These are phyloP conservation scores for Antennarius maculatus DNA, from an alignment of 2,797 vertebrate species.

Conservation along the genomic window DNA sequence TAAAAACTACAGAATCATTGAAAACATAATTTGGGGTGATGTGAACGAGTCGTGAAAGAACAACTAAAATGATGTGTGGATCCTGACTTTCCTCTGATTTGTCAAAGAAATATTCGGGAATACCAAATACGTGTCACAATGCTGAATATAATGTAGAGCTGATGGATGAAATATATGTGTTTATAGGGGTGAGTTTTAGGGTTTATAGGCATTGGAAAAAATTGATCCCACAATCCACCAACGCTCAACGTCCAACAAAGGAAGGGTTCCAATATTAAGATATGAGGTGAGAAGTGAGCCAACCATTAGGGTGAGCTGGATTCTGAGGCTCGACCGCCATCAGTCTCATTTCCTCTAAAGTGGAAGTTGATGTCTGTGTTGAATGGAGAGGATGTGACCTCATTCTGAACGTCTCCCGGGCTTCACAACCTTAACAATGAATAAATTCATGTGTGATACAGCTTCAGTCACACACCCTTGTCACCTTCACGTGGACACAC, in stretches of 20 bases:
- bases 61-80: too few species aligned
- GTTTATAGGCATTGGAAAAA: too few species aligned
- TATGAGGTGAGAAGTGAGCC: background rate
- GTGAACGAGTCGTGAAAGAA: too few species aligned
- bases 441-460: conserved; percentile 38
- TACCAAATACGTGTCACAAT: too few species aligned
- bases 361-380: conserved; percentile 29
- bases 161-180: too few species aligned
- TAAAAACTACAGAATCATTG: too few species aligned
- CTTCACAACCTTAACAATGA: conserved; percentile 29
- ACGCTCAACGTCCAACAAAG: background rate
- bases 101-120: too few species aligned
- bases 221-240: background rate
- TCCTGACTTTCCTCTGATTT: too few species aligned
- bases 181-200: too few species aligned
- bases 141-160: too few species aligned
- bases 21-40: too few species aligned
- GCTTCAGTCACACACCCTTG: conserved; percentile 31
- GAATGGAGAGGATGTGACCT: conserved; percentile 7
- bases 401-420: conserved; percentile 12
- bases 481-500: conserved; percentile 19
- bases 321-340: background rate
- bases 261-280: background rate
- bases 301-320: conserved; percentile 3
- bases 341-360: conserved; percentile 18